Conservation (phyloP, 2,113 vertebrate species). For the Varanus komodoensis region DNA sequence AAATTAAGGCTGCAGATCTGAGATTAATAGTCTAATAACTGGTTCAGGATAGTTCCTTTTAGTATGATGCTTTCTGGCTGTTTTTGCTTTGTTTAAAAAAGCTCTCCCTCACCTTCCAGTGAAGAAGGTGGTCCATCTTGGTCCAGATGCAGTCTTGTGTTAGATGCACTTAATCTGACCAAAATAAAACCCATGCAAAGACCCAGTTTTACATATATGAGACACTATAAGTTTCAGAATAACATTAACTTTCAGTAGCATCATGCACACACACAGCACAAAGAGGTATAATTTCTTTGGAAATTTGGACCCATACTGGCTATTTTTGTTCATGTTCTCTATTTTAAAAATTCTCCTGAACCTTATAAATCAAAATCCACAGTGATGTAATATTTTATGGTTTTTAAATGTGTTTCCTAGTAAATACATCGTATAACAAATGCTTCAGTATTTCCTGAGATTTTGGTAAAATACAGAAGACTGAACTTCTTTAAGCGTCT, state of each 20-base stretch:
- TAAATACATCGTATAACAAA: background rate
- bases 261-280: background rate
- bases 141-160: conserved; percentile 5
- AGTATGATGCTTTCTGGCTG: background rate
- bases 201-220: background rate
- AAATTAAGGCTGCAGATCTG: background rate
- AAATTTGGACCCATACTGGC: background rate
- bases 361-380: background rate
- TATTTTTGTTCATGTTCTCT: conserved; percentile 11
- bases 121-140: background rate
- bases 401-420: conserved; percentile 5
- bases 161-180: background rate
- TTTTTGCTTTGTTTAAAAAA: background rate
- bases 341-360: background rate
- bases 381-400: background rate
- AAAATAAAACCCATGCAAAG: background rate
- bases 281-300: conserved; percentile 9
- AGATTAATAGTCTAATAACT: background rate
- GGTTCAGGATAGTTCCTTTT: background rate
- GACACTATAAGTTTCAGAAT: background rate
- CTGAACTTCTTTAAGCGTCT: background rate
- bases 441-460: conserved; percentile 15
- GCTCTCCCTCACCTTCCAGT: background rate
- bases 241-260: conserved; percentile 11
- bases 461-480: conserved; percentile 20